These are phyloP conservation scores for Paratilapia polleni DNA, from an alignment of 2,113 vertebrate species.

Conservation along the genomic window DNA sequence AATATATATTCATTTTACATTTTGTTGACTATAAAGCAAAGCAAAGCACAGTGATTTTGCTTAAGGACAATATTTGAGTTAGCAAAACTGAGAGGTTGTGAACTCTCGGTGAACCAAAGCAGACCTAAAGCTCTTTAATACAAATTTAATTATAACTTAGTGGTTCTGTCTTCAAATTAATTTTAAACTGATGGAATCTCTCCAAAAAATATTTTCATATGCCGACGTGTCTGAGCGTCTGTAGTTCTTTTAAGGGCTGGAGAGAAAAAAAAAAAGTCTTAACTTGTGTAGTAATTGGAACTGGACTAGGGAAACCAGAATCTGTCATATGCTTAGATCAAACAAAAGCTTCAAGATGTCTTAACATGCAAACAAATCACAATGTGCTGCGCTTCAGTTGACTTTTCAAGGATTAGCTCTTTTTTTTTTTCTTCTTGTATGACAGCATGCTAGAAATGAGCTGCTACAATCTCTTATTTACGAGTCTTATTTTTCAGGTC, in stretches of 20 bases:
- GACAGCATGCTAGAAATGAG: not conserved
- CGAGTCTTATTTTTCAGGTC: not conserved
- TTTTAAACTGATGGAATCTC: not conserved
- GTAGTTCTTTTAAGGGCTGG: not conserved
- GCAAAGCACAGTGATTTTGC: not conserved
- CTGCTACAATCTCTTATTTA: not conserved
- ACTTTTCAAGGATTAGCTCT: slow-evolving; percentile 17
- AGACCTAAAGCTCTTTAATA: not conserved
- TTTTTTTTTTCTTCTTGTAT: not conserved
- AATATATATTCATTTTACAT: not conserved
- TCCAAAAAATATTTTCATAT: not conserved
- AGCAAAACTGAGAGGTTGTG: not conserved
- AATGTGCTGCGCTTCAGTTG: not conserved
- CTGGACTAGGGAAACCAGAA: not conserved
- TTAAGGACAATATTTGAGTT: not conserved
- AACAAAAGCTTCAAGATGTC: slow-evolving; percentile 11
- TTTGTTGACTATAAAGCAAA: not conserved
- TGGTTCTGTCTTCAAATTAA: not conserved
- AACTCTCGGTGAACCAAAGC: not conserved
- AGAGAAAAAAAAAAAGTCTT: not conserved
- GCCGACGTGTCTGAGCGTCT: not conserved
- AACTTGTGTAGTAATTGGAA: not conserved
- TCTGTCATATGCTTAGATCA: slow-evolving; percentile 10
- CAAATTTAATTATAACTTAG: slow-evolving; percentile 3
- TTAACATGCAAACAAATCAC: slow-evolving; percentile 26